Evolutionary conservation across 2,797 vertebrate species (phyloP).

Genomic region (Centropyge bicolor): DNA sequence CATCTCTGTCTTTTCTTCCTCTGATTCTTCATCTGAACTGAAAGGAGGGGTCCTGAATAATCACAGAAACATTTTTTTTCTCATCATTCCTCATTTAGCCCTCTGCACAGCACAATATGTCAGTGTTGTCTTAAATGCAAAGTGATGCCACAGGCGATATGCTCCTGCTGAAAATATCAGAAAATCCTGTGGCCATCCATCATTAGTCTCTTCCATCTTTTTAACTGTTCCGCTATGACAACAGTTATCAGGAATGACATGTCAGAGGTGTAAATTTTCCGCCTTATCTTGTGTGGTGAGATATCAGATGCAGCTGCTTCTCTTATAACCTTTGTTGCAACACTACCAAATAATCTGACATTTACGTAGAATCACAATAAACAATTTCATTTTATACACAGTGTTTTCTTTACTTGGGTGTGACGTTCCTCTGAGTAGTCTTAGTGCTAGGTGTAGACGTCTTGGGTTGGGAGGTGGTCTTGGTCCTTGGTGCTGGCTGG

Average conservation of each 20-base stretch:
- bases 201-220: too few species aligned
- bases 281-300: not conserved
- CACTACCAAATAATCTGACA: not conserved
- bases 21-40: constrained; percentile 82
- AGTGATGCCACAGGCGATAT: too few species aligned
- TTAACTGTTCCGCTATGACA: not conserved
- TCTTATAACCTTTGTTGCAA: not conserved
- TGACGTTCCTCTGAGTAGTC: constrained; percentile 46
- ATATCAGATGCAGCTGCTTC: not conserved
- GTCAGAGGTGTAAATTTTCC: not conserved
- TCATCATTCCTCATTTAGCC: not conserved
- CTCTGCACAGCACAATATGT: not conserved
- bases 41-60: constrained; percentile 78
- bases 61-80: constrained; percentile 8
- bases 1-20: constrained; percentile 64
- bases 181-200: too few species aligned
- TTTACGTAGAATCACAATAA: not conserved
- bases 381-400: not conserved
- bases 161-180: too few species aligned
- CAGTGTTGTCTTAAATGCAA: too few species aligned
- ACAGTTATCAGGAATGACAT: not conserved
- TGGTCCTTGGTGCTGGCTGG: constrained; percentile 75
- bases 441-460: constrained; percentile 79
- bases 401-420: constrained; percentile 67
- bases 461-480: constrained; percentile 62